Evolutionary conservation across 2,113 vertebrate species (phyloP).

Genomic region (Chlorodrepanis virens): DNA sequence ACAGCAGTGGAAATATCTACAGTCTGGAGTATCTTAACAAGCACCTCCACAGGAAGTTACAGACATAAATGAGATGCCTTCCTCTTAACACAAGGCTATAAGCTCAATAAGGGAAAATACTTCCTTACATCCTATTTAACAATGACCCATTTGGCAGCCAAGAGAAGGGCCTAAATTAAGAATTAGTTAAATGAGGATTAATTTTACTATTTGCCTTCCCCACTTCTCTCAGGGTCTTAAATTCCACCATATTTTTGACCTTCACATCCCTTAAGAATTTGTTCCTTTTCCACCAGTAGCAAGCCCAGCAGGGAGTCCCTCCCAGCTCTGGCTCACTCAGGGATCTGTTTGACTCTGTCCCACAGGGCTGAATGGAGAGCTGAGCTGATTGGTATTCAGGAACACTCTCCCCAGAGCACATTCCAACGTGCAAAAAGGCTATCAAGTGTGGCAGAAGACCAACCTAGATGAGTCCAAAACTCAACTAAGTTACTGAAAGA

Average conservation of each 20-base stretch:
- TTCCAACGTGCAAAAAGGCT: neutral
- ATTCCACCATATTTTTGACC: neutral
- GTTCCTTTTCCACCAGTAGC: neutral
- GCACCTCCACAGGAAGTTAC: neutral
- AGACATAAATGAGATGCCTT: neutral
- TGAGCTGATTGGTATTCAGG: neutral
- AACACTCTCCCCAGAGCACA: neutral
- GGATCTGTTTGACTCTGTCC: neutral
- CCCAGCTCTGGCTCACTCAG: neutral
- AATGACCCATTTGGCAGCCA: neutral
- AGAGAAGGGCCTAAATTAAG: neutral
- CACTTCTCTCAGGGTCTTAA: neutral
- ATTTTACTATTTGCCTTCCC: neutral
- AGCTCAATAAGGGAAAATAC: neutral
- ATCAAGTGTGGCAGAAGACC: slow-evolving; percentile 7
- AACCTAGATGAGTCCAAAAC: neutral
- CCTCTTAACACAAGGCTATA: neutral
- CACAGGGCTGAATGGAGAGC: neutral
- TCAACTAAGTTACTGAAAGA: neutral
- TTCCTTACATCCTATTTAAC: neutral
- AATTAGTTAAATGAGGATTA: neutral
- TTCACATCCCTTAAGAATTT: neutral
- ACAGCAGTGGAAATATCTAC: neutral
- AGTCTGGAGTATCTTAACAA: neutral
- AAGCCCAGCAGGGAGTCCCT: neutral